Evolutionary conservation across 2,888 invertebrate genomes (phyloP).

Genomic region (Troides helena): DNA sequence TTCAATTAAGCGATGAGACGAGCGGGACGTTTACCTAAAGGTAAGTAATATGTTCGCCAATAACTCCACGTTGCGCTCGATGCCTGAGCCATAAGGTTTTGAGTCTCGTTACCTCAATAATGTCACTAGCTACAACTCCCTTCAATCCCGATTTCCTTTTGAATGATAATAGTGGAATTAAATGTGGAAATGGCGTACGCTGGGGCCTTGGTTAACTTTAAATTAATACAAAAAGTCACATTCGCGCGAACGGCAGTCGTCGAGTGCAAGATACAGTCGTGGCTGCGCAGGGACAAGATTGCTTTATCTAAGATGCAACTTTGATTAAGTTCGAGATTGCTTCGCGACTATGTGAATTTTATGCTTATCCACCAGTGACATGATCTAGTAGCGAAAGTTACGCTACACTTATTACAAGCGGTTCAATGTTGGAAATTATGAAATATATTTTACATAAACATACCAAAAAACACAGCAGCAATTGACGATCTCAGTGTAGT

Average conservation of each 20-base stretch:
- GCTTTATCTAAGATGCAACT: slow-evolving; percentile 39
- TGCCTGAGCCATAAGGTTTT: no score
- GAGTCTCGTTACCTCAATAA: no score
- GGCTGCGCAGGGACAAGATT: slow-evolving; percentile 36
- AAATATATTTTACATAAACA: background rate
- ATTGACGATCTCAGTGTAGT: background rate
- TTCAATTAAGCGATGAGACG: no score
- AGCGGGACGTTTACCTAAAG: no score
- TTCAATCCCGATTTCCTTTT: background rate
- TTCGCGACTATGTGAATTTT: slow-evolving; percentile 31
- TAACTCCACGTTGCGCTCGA: no score
- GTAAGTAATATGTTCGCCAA: no score
- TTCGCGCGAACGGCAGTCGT: slow-evolving; percentile 26
- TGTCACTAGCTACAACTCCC: no score
- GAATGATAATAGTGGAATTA: background rate
- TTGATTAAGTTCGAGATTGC: slow-evolving; percentile 43
- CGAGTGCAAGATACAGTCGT: slow-evolving; percentile 28
- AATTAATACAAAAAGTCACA: slow-evolving; percentile 31
- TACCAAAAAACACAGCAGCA: background rate
- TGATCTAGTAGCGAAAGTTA: slow-evolving; percentile 22
- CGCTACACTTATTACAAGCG: background rate
- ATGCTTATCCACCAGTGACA: slow-evolving; percentile 27
- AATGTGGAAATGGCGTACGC: slow-evolving; percentile 3
- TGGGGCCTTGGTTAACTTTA: slow-evolving; percentile 20
- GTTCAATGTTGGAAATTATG: background rate